Base-by-base conservation (phyloP, 1,140 invertebrate genomes). In the Zaprionus nigranus region DNA sequence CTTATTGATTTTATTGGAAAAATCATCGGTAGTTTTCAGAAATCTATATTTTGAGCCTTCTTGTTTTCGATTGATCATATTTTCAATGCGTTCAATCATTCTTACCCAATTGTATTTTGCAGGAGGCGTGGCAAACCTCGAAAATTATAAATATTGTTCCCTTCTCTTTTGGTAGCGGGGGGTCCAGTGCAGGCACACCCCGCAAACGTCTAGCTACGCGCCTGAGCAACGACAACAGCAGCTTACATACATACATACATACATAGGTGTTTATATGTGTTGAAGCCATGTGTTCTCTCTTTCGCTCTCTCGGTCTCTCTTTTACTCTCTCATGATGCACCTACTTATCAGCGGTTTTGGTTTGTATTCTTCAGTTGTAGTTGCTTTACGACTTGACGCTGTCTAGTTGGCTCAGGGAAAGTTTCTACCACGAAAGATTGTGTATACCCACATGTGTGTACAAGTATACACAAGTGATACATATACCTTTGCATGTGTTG, bases 371-470 rank as follows among this genome's bases (percentile, higher is more conserved):
- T 69, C 13, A 56, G 49, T 57, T 60, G 49, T 40, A 73, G 36
- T 26, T 46, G 68, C 28, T 66, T 61, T 76, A 30, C 60, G 36
- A 57, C 65, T 68, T 61, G 64, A 28, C 11, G 20, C 56, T 67
- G 20, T 67, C 17, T 20, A 54, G 71, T 38, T 64, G 53, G 20
- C 38, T 60, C 86, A 77, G 86, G 85, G 86, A 90, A 91, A 90
- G 87, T 90, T 91, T 91, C 70, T 67, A 62, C 75, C 61, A 75
- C 28, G 40, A 51, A 59, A 38, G 57, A n/a, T 30, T 46, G 24
- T 70, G 24, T 61, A 56, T 22, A 61, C 20, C 20, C 53, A 68
- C 67, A 53, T 64, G 61, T 43, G 22, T 57, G 46, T 43, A 22
- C 24, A n/a, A 61, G 58, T 64, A 54, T 59, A 67, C 46, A 51